Base-by-base conservation (phyloP, 2,888 invertebrate genomes). In the Micoletzkya japonica region DNA sequence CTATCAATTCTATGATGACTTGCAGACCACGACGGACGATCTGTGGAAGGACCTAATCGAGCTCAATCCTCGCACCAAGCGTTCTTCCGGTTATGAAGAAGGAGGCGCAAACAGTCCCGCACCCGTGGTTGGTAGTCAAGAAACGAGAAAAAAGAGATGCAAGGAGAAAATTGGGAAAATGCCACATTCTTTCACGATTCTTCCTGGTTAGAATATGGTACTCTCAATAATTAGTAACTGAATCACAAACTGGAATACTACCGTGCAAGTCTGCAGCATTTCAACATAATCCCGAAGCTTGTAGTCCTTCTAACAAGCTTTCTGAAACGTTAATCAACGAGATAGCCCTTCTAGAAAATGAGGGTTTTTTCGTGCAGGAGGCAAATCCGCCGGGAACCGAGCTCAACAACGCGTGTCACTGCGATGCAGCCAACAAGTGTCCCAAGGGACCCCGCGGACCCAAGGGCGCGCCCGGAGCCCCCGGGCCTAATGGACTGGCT, bases 1-100 rank as follows among this genome's bases (percentile, higher is more conserved):
- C n/a, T n/a, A n/a, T n/a, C n/a, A n/a, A n/a, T n/a, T n/a, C n/a
- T n/a, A n/a, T n/a, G 49, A n/a, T n/a, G n/a, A n/a, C n/a, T 44
- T 61, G 2, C 57, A 82, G 78, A 61, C 72, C 28, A 75, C 76
- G 26, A 84, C 84, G 49, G 81, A 84, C 71, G 85, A 82, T 72
- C 73, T 84, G 66, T 85, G 84, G 84, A 70, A 73, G 36, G 84
- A 84, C 69, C 78, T 84, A 76, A 77, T 84, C 68, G 70, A 68
- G 24, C 71, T 85, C 17, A 36, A 30, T 32, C 63, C 63, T 34
- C 50, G 63, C 10, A 20, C 10, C 30, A 63, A 63, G 63, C 17
- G 63, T 34, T 24, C 44, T 20, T 20, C 63, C 1, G 44, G 50
- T 17, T 49, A 36, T 26, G 58, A 34, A 6, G 49, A 32, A 4